Evolutionary conservation across 2,888 invertebrate genomes (phyloP).

Genomic region (Aleiodes testaceus): DNA sequence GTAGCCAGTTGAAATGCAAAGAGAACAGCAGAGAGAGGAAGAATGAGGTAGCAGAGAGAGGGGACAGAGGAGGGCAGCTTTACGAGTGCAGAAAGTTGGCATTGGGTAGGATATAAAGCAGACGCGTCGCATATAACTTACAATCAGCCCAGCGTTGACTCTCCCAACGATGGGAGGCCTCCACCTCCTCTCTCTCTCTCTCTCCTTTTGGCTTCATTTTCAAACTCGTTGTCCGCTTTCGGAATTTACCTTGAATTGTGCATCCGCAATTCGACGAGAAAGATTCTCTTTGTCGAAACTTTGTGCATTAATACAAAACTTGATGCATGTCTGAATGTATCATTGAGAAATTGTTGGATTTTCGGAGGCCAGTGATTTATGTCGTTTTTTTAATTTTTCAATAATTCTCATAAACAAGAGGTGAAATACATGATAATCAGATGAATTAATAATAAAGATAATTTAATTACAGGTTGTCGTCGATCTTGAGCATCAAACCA

Average conservation of each 20-base stretch:
- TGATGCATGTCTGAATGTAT: too few species aligned
- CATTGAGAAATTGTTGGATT: too few species aligned
- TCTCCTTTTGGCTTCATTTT: slow-evolving; percentile 25
- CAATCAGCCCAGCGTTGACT: slow-evolving; percentile 66
- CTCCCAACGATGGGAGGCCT: slow-evolving; percentile 26
- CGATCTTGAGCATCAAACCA: slow-evolving; percentile 12
- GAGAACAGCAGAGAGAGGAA: slow-evolving; percentile 47
- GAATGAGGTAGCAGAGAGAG: slow-evolving; percentile 51
- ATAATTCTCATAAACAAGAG: neutral
- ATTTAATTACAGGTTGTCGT: slow-evolving; percentile 17
- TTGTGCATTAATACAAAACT: too few species aligned
- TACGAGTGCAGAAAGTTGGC: slow-evolving; percentile 72
- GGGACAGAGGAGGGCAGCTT: slow-evolving; percentile 61
- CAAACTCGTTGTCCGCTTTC: slow-evolving; percentile 21
- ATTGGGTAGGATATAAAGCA: slow-evolving; percentile 70
- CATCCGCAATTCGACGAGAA: slow-evolving; percentile 51
- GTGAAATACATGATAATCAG: neutral
- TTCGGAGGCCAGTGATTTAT: too few species aligned
- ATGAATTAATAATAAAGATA: neutral
- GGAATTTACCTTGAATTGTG: slow-evolving; percentile 60
- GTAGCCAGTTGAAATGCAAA: slow-evolving; percentile 55
- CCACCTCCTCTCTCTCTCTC: slow-evolving; percentile 43
- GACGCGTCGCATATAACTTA: slow-evolving; percentile 72
- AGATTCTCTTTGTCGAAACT: slow-evolving; percentile 20
- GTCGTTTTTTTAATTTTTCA: too few species aligned